Percentiles rank a stretch among this genome's conserved stretches.
These are phyloP conservation scores for Crotalus adamanteus DNA, from an alignment of 2,797 vertebrate genomes.

Conservation along the genomic window DNA sequence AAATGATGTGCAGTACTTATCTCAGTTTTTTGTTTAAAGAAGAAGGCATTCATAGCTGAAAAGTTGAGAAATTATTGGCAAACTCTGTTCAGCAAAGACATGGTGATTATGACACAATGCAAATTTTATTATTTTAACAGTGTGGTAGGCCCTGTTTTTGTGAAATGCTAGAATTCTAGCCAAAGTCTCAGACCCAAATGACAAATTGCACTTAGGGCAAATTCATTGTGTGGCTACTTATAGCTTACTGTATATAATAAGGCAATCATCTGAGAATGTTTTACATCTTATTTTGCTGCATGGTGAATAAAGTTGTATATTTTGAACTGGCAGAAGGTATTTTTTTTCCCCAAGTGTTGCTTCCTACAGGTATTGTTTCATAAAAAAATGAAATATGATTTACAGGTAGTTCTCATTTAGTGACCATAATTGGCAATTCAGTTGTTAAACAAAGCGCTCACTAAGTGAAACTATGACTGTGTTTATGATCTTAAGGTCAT, in stretches of 20 bases:
- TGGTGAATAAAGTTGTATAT: background rate
- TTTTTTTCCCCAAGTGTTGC: background rate
- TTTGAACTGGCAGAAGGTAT: background rate
- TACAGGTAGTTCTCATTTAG: background rate
- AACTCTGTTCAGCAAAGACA: background rate
- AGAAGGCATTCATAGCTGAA: conserved; percentile 18
- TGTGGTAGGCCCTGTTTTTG: background rate
- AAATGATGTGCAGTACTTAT: conserved; percentile 2
- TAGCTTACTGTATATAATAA: background rate
- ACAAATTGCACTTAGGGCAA: background rate
- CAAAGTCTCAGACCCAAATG: background rate
- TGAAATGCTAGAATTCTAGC: background rate
- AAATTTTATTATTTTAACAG: background rate
- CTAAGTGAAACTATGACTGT: background rate
- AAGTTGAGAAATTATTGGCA: conserved; percentile 4
- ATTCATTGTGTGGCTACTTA: background rate
- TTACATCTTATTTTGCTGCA: background rate
- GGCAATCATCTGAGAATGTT: background rate
- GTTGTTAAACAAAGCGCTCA: background rate
- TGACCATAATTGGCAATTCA: background rate
- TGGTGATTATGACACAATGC: background rate
- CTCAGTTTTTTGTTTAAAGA: background rate
- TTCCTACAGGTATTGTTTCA: background rate
- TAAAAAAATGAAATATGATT: background rate
- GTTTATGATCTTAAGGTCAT: background rate